Percentiles rank a stretch among this genome's conserved stretches.
phyloP scores from a whole-genome alignment of 2,113 vertebrate genomes.

The Corythoichthys haematopterus region DNA sequence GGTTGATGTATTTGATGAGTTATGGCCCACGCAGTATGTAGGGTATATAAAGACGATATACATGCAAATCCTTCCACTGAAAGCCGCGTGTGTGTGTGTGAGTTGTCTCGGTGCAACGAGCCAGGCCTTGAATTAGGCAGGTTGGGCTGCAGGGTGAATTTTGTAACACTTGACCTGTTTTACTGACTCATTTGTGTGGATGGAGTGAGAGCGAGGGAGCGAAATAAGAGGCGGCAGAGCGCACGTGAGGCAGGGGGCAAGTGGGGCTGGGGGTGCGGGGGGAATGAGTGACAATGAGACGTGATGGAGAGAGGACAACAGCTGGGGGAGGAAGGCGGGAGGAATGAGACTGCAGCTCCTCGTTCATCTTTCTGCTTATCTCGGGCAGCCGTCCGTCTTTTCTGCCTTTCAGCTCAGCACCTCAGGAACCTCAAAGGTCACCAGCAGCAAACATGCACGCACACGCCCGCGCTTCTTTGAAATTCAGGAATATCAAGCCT shows the following conservation, averaged over 20 bases:
- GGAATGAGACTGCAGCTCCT: slow-evolving; percentile 50
- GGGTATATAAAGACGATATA: not conserved
- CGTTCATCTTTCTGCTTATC: slow-evolving; percentile 25
- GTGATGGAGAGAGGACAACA: slow-evolving; percentile 62
- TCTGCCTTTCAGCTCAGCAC: slow-evolving; percentile 52
- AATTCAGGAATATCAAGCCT: slow-evolving; percentile 34
- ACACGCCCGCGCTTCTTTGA: slow-evolving; percentile 35
- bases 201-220: slow-evolving; percentile 47
- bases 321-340: slow-evolving; percentile 58
- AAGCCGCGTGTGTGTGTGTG: slow-evolving; percentile 19
- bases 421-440: slow-evolving; percentile 60
- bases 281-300: slow-evolving; percentile 60
- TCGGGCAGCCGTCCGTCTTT: slow-evolving; percentile 9
- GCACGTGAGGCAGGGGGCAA: not conserved
- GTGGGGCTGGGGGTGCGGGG: slow-evolving; percentile 39
- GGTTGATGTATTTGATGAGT: not conserved
- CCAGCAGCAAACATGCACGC: slow-evolving; percentile 6
- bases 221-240: slow-evolving; percentile 7
- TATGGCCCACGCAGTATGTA: not conserved
- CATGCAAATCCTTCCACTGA: slow-evolving; percentile 2
- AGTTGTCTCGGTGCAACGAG: slow-evolving; percentile 60
- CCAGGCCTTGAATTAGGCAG: slow-evolving; percentile 69
- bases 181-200: slow-evolving; percentile 71
- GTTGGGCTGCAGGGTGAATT: slow-evolving; percentile 74
- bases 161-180: slow-evolving; percentile 80